Base-by-base conservation (phyloP, 35 echinoderm and acorn worm genomes). In the Hemicentrotus pulcherrimus region DNA sequence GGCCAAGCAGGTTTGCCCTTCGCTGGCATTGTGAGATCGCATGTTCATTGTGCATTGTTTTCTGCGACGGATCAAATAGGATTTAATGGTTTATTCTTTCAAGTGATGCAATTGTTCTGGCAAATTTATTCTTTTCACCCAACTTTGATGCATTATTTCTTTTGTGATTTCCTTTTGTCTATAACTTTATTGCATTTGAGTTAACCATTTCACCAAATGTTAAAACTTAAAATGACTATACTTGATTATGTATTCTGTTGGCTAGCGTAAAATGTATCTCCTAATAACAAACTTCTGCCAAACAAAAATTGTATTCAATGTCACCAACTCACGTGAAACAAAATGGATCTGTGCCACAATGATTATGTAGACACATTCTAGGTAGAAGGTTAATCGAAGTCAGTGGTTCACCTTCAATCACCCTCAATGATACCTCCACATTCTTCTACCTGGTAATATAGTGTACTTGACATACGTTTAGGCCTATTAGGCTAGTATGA, bases 41-140 rank as follows among this genome's bases (percentile, higher is more conserved):
- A 22, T 78, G 65, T 78, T 78, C 65, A 78, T 78, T 78, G 65
- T 78, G 65, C 65, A 78, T 78, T 78, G 65, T 78, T 78, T 78
- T 78, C 65, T 5, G 22, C 65, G 65, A 78, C 65, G 65, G 65
- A 78, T 78, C 65, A 78, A 78, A 22, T 78, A 7, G 65, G 65
- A 78, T 78, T 78, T 78, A 78, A 78, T 78, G 65, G 65, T 78
- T 78, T 28, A 78, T 78, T 78, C 65, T 78, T 78, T n/a, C 65
- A 71, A 71, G 61, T 4, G 61, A 19, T 71, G 22, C 61, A 78
- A 78, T 78, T 78, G 65, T 78, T 78, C 65, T 78, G 65, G 65
- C 18, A 78, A 78, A 78, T 78, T 22, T 78, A 78, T 78, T 78
- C 65, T 78, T 78, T 22, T 22, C 65, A 78, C 65, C 19, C 4